These are phyloP conservation scores for Spheniscus humboldti DNA, from an alignment of 2,797 vertebrate genomes.

Conservation along the genomic window DNA sequence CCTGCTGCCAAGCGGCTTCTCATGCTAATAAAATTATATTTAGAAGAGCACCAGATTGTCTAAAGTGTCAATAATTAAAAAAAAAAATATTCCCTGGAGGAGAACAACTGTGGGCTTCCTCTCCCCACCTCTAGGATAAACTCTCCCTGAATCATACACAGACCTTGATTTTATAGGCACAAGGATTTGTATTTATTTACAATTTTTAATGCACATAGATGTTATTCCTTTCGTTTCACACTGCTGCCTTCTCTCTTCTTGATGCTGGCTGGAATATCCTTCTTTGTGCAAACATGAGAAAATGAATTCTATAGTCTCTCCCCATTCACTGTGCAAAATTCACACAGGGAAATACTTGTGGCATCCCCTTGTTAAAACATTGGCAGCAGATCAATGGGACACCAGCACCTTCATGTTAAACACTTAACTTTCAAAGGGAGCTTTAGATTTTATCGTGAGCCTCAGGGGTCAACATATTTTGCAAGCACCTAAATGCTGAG, in stretches of 20 bases:
- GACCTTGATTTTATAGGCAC: background rate
- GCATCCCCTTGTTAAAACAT: slow-evolving; percentile 32
- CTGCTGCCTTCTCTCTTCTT: background rate
- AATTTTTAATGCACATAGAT: background rate
- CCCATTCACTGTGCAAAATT: background rate
- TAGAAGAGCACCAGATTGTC: slow-evolving; percentile 43
- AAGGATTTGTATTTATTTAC: slow-evolving; percentile 15
- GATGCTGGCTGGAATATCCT: background rate
- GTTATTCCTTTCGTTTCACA: background rate
- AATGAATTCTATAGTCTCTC: background rate
- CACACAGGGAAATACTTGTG: slow-evolving; percentile 1
- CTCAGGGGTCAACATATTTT: slow-evolving; percentile 60
- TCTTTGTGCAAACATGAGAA: background rate
- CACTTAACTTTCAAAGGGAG: slow-evolving; percentile 55
- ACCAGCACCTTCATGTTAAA: slow-evolving; percentile 19
- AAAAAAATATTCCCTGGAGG: background rate
- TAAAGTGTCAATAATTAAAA: slow-evolving; percentile 19
- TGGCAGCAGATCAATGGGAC: slow-evolving; percentile 45
- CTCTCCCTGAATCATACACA: background rate
- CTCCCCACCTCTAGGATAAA: background rate
- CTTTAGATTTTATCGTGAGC: slow-evolving; percentile 40
- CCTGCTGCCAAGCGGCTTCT: slow-evolving; percentile 23
- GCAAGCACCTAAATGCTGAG: slow-evolving; percentile 26
- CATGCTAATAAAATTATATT: slow-evolving; percentile 57
- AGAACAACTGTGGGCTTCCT: slow-evolving; percentile 3